Percentiles rank a stretch among this genome's conserved stretches.
Evolutionary conservation across 2,888 invertebrate species (phyloP).

Genomic region (Lycocerus yunnanus): DNA sequence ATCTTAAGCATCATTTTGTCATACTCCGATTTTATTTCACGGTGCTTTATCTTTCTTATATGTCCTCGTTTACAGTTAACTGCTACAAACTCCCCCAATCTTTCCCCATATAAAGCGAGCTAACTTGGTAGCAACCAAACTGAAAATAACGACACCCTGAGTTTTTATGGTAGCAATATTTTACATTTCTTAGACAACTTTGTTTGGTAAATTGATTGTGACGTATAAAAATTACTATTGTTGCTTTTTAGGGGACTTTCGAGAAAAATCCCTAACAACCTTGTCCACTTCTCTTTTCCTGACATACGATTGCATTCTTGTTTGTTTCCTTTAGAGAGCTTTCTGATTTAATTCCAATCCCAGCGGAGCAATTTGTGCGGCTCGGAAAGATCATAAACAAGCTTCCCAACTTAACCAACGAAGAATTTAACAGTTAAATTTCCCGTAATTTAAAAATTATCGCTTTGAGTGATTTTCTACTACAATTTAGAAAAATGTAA

Average conservation of each 20-base stretch:
- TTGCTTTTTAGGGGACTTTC: not conserved
- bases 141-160: constrained; percentile 43
- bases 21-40: constrained; percentile 54
- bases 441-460: not conserved
- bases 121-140: constrained; percentile 36
- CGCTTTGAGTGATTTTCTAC: not conserved
- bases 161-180: constrained; percentile 43
- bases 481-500: no score
- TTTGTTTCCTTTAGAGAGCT: constrained; percentile 26
- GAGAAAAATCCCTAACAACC: not conserved
- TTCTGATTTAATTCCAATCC: constrained; percentile 39
- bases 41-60: constrained; percentile 53
- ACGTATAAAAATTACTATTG: constrained; percentile 21
- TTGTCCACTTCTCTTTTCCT: not conserved
- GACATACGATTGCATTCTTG: constrained; percentile 13
- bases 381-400: constrained; percentile 39
- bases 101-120: constrained; percentile 23
- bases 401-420: constrained; percentile 22
- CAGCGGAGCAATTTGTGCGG: constrained; percentile 41
- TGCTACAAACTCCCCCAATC: constrained; percentile 39
- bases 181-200: constrained; percentile 30
- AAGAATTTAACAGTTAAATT: not conserved
- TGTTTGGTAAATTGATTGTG: constrained; percentile 29
- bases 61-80: constrained; percentile 50
- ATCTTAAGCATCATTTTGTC: constrained; percentile 50